These are phyloP conservation scores for Branchipolynoe longqiensis DNA, from an alignment of 2,888 invertebrate genomes.

Conservation along the genomic window DNA sequence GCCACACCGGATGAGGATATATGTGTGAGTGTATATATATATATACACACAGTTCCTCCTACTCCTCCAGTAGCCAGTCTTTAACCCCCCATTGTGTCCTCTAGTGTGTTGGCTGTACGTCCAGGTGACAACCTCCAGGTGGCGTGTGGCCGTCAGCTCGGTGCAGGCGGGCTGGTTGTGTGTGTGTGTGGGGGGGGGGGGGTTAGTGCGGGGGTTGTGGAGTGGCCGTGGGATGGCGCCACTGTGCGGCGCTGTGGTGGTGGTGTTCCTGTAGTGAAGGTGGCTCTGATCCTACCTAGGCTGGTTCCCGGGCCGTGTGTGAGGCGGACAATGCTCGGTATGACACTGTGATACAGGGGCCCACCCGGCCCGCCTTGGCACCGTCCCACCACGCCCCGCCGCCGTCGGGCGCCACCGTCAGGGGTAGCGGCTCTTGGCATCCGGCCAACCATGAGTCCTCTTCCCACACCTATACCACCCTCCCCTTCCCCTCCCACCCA, in stretches of 20 bases:
- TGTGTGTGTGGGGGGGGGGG: neutral
- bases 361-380: constrained; percentile 27
- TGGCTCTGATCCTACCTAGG: constrained; percentile 8
- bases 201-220: neutral
- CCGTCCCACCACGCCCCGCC: constrained; percentile 18
- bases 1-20: no score
- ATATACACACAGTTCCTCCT: no score
- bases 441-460: constrained; percentile 49
- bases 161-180: neutral
- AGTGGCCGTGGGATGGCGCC: neutral
- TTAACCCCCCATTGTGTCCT: no score
- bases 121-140: neutral
- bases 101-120: no score
- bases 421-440: constrained; percentile 10
- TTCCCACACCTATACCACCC: constrained; percentile 23
- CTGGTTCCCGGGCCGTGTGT: neutral
- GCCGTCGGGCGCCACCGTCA: neutral
- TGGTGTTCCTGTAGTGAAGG: neutral
- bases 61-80: no score
- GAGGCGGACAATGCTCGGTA: neutral
- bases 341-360: constrained; percentile 18
- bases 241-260: neutral
- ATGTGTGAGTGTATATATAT: no score
- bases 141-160: neutral
- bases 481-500: constrained; percentile 3